Conservation (phyloP, 1,140 invertebrate species). For the Oscheius sp. region DNA sequence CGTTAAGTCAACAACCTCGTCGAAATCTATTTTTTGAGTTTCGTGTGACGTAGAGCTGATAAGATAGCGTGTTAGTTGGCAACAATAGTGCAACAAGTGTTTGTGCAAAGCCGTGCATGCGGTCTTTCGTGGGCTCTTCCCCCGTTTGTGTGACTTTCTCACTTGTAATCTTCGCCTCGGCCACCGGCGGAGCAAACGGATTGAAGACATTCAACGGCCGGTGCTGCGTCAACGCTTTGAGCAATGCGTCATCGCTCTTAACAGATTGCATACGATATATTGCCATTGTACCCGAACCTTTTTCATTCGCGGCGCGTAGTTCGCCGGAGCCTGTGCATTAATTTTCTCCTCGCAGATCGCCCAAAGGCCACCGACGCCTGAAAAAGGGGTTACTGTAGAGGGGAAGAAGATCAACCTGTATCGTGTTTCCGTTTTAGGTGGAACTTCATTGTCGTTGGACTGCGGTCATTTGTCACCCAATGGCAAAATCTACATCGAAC, state of each 20-base stretch:
- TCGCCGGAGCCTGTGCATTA: slow-evolving; percentile 32
- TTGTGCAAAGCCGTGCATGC: no score
- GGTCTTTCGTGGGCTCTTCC: no score
- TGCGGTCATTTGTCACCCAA: slow-evolving; percentile 35
- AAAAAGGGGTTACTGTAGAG: not conserved
- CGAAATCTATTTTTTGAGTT: no score
- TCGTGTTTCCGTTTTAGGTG: slow-evolving; percentile 38
- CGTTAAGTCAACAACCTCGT: no score
- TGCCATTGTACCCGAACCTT: slow-evolving; percentile 10
- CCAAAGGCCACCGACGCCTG: slow-evolving; percentile 32
- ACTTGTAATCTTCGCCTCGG: not conserved
- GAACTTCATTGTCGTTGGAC: slow-evolving; percentile 39
- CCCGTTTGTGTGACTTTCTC: not conserved
- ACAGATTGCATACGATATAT: no score
- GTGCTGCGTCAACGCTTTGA: slow-evolving; percentile 25
- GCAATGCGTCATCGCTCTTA: slow-evolving; percentile 6
- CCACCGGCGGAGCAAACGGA: slow-evolving; percentile 5
- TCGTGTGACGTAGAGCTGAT: slow-evolving; percentile 4
- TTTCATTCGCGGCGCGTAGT: slow-evolving; percentile 27
- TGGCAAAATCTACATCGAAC: slow-evolving; percentile 36
- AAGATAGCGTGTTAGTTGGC: no score
- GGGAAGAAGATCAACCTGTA: slow-evolving; percentile 20
- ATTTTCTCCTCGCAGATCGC: slow-evolving; percentile 39
- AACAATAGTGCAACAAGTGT: no score
- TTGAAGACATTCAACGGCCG: slow-evolving; percentile 18